A percentile compares a stretch with the other conserved stretches of the same genome.
These are phyloP conservation scores for Psilopogon haemacephalus DNA, from an alignment of 2,113 vertebrate genomes.

Conservation along the genomic window DNA sequence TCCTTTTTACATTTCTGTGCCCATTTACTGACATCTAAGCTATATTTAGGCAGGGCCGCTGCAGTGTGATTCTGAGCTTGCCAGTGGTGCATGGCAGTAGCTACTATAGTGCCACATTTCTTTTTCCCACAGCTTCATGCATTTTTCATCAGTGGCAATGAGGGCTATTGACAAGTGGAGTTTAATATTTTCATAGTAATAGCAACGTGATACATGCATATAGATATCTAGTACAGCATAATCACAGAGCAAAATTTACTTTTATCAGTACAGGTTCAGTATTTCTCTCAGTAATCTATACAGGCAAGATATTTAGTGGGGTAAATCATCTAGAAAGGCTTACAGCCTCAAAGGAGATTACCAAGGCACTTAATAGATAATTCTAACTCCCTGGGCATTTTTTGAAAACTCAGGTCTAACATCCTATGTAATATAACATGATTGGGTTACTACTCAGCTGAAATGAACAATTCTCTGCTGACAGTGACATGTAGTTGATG, in stretches of 20 bases:
- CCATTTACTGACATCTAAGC: background rate
- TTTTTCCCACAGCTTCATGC: background rate
- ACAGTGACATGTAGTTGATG: background rate
- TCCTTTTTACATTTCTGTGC: slow-evolving; percentile 1
- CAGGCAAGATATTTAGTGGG: background rate
- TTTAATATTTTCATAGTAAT: slow-evolving; percentile 12
- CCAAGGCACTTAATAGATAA: slow-evolving; percentile 4
- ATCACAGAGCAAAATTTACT: slow-evolving; percentile 13
- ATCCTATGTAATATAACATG: background rate
- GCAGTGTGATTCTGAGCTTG: background rate
- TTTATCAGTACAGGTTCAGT: slow-evolving; percentile 24
- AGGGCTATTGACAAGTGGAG: slow-evolving; percentile 20
- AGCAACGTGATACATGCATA: background rate
- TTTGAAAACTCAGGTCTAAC: slow-evolving; percentile 27
- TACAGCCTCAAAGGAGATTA: slow-evolving; percentile 17
- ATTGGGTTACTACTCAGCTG: slow-evolving; percentile 7
- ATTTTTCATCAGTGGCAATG: background rate
- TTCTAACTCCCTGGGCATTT: slow-evolving; percentile 1
- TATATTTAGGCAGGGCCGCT: slow-evolving; percentile 1
- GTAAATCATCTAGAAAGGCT: slow-evolving; percentile 37
- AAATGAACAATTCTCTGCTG: background rate
- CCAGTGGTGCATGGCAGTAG: background rate
- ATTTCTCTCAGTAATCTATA: background rate
- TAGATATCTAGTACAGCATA: background rate
- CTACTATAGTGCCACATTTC: background rate